Percentiles rank a stretch among this genome's conserved stretches.
Evolutionary conservation across 2,888 invertebrate genomes (phyloP).

Genomic region (Ornithoptera priamus): DNA sequence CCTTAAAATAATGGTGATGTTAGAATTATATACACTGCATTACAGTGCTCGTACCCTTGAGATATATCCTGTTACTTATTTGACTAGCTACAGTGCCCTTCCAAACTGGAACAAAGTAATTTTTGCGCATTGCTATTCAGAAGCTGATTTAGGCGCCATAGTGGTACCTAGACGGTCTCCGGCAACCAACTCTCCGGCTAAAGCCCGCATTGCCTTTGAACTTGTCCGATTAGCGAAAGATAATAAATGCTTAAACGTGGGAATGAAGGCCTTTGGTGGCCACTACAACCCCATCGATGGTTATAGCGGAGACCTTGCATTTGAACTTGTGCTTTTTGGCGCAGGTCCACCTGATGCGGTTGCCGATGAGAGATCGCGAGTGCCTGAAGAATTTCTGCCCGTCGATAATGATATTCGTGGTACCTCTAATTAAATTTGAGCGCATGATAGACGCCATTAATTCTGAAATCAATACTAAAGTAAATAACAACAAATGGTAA

Average conservation of each 20-base stretch:
- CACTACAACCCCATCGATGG: constrained; percentile 62
- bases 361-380: constrained; percentile 63
- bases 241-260: constrained; percentile 40
- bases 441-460: constrained; percentile 58
- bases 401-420: constrained; percentile 62
- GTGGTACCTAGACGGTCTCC: no score
- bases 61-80: no score
- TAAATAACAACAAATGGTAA: not conserved
- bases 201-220: not conserved
- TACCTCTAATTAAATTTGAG: constrained; percentile 53
- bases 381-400: constrained; percentile 71
- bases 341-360: constrained; percentile 70
- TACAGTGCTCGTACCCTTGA: no score
- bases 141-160: no score
- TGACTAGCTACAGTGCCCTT: no score
- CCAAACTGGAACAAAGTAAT: no score
- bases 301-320: constrained; percentile 68
- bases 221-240: not conserved
- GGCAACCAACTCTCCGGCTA: not conserved
- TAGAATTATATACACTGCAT: no score
- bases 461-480: constrained; percentile 38
- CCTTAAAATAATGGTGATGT: no score
- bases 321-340: constrained; percentile 69
- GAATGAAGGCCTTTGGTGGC: constrained; percentile 63
- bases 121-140: no score